Conservation (phyloP, 2,888 invertebrate species). For the Vesta saturnalis region DNA sequence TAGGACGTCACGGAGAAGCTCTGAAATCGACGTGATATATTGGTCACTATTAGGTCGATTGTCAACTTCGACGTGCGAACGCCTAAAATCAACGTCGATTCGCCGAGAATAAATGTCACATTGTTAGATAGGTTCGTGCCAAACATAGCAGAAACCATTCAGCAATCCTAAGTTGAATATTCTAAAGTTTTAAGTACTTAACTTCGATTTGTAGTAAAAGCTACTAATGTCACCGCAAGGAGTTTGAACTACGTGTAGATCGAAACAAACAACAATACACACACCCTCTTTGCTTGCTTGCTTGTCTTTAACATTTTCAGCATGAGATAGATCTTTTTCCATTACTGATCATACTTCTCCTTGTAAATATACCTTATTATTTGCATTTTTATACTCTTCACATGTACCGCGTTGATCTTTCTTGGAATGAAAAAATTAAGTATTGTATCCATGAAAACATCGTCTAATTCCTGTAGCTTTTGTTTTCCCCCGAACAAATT, state of each 20-base stretch:
- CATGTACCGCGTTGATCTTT: too few relatives aligned
- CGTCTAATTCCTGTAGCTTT: neutral
- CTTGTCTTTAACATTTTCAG: conserved; percentile 4
- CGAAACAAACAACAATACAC: too few relatives aligned
- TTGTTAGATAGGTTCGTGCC: too few relatives aligned
- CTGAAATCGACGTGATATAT: too few relatives aligned
- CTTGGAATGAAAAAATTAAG: neutral
- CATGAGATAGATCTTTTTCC: conserved; percentile 2
- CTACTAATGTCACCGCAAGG: neutral
- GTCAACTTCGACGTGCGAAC: too few relatives aligned
- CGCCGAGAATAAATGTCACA: too few relatives aligned
- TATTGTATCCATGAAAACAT: neutral
- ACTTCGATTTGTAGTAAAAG: too few relatives aligned
- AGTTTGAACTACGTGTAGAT: neutral
- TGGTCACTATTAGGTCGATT: too few relatives aligned
- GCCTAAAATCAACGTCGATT: too few relatives aligned
- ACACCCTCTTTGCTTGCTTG: neutral
- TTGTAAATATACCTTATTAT: neutral
- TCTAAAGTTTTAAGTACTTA: neutral
- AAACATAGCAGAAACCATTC: too few relatives aligned
- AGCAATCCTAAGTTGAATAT: neutral
- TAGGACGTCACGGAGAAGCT: too few relatives aligned
- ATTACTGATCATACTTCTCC: neutral
- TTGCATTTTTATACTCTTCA: conserved; percentile 1
- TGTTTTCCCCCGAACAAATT: neutral